Base-by-base conservation (phyloP, 2,113 vertebrate genomes). In the Chaetops frenatus region DNA sequence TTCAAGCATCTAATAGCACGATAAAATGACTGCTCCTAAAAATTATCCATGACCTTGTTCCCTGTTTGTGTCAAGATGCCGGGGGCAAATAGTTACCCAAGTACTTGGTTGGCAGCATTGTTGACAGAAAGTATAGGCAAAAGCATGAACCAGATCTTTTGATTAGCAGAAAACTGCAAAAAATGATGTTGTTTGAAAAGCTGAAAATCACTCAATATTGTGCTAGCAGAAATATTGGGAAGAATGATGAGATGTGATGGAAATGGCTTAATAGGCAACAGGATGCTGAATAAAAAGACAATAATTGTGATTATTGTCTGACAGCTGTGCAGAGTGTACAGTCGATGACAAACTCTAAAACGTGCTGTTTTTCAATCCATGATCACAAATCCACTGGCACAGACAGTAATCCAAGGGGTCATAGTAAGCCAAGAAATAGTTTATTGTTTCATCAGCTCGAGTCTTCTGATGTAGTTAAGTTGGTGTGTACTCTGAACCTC, bases 301-400 rank as follows among this genome's bases (percentile, higher is more conserved):
- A 85, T 95, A 91, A 95, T 91, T 94, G 87, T 87, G 73, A 91
- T 96, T 93, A 85, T 94, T 95, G 89, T 87, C 87, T 97, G 90
- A 79, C 93, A 96, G 81, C 93, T 95, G 93, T 90, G 90, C 87
- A 88, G 90, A 91, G 45, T 70, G 15, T 69, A 33, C 73, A 73
- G 87, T 83, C 11, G 1, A 73, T 95, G 84, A 58, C 71, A 77
- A 61, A 82, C 70, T 90, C 80, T 80, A 18, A 92, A 91, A 73
- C 1, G 9, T 88, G 71, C 67, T 73, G 15, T 13, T 95, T 95
- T 95, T 90, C 58, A 66, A 12, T 82, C 50, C 50, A 13, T 58
- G 84, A 77, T 85, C 81, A 85, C 60, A 76, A 92, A 54, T 87
- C 85, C 47, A 51, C 67, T 81, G 71, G 57, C 88, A 73, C 42